Evolutionary conservation across 2,888 invertebrate species (phyloP).

Genomic region (Stenchaetothrips biformis): DNA sequence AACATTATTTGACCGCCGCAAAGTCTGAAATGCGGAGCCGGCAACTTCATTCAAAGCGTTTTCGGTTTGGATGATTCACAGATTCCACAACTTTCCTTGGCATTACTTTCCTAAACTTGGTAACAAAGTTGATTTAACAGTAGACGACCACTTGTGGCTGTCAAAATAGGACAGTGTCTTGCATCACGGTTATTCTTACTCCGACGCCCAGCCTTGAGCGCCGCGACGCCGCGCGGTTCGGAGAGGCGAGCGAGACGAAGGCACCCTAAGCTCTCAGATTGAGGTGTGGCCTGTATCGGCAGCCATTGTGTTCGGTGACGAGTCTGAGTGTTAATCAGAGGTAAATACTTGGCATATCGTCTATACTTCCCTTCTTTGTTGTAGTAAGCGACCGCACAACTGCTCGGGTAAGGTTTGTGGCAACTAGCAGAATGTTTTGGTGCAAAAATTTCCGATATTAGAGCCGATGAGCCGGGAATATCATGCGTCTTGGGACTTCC

Average conservation of each 20-base stretch:
- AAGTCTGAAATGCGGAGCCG: background rate
- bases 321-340: slow-evolving; percentile 18
- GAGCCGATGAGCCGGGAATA: background rate
- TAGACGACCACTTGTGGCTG: background rate
- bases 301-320: slow-evolving; percentile 24
- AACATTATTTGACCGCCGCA: too few species aligned
- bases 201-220: background rate
- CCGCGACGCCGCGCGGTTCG: too few species aligned
- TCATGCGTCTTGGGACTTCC: slow-evolving; percentile 7
- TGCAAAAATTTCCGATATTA: background rate
- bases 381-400: background rate
- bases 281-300: slow-evolving; percentile 19
- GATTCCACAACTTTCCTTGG: background rate
- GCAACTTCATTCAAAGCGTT: background rate
- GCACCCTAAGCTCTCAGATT: slow-evolving; percentile 18
- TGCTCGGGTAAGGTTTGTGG: background rate
- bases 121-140: background rate
- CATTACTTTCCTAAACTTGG: background rate
- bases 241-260: background rate
- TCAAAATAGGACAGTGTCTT: background rate
- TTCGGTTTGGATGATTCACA: background rate
- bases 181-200: background rate
- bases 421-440: background rate
- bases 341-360: background rate
- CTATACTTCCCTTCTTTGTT: background rate